Base-by-base conservation (phyloP, 2,888 invertebrate species). In the Uloborus plumipes region DNA sequence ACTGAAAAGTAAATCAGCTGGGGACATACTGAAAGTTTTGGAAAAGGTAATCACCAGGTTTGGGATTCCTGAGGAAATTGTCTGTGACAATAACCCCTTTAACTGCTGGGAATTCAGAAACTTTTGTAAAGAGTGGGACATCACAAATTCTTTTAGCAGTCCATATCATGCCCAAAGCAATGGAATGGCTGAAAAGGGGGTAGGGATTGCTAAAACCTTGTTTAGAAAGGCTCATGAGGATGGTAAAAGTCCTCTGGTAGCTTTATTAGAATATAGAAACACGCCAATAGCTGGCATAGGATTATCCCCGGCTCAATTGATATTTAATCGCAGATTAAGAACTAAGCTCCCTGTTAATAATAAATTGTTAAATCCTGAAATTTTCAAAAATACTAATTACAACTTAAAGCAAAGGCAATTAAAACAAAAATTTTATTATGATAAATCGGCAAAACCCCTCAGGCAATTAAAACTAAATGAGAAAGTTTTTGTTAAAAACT, bases 261-360 rank as follows among this genome's bases (percentile, higher is more conserved):
- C 20, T 6, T 50, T 67, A 11, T 9, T 76, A n/a, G 69, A 76
- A 31, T 61, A 62, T 51, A 50, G 50, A 51, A 76, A 55, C 9
- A 55, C 53, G 2, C 67, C 53, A 20, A 67, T 67, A 16, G 2
- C 53, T 18, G 51, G 61, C 16, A 16, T 51, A 26, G 50, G n/a
- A 16, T 50, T 71, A 50, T 71, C 50, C n/a, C 51, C 18, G 6
- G 26, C 50, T 0, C 61, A 71, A 14, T 0, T 71, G 9, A 61
- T 71, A 61, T 71, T 71, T 20, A 50, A n/a, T 50, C 18, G 26
- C 14, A 61, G 59, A 26, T 20, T 61, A 31, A 59, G 3, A 49
- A n/a, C 51, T 18, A 62, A 61, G 59, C 15, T 51, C 0, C 51
- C 31, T 0, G n/a, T n/a, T 16, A n/a, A 2, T 22, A 59, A 58